Evolutionary conservation across 2,113 vertebrate genomes (phyloP).

Genomic region (Gymnocephalus cernua): DNA sequence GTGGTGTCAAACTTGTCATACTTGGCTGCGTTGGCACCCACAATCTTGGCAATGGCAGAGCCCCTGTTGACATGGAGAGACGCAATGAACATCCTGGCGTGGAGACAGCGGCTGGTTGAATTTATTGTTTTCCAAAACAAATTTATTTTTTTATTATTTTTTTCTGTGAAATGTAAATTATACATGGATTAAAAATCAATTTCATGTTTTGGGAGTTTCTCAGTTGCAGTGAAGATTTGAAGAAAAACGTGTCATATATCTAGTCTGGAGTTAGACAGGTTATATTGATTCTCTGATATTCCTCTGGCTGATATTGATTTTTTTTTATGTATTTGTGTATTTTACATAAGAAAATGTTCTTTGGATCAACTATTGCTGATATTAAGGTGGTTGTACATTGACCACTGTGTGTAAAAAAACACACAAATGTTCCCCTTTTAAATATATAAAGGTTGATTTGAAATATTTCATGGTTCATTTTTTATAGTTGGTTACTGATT

Average conservation of each 20-base stretch:
- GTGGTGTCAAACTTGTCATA: slow-evolving; percentile 87
- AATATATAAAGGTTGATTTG: neutral
- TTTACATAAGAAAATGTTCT: neutral
- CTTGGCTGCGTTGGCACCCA: slow-evolving; percentile 89
- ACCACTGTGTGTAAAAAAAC: neutral
- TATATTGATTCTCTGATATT: neutral
- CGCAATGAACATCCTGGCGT: neutral
- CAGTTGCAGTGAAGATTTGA: neutral
- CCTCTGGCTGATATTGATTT: neutral
- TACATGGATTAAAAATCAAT: neutral
- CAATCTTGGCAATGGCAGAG: slow-evolving; percentile 96
- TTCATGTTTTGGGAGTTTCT: neutral
- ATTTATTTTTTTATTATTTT: too few relatives aligned
- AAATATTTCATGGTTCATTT: neutral
- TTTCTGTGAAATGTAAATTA: neutral
- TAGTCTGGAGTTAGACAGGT: neutral
- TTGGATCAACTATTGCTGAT: neutral
- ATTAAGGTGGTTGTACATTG: neutral
- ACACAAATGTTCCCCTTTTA: neutral
- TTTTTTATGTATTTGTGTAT: neutral
- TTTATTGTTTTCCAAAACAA: neutral
- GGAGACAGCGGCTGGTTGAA: neutral
- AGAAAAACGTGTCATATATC: too few relatives aligned
- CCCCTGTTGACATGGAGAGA: slow-evolving; percentile 85
- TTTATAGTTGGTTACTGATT: neutral